Conservation (phyloP, 2,113 vertebrate species). For the Sinocyclocheilus anshuiensis region DNA sequence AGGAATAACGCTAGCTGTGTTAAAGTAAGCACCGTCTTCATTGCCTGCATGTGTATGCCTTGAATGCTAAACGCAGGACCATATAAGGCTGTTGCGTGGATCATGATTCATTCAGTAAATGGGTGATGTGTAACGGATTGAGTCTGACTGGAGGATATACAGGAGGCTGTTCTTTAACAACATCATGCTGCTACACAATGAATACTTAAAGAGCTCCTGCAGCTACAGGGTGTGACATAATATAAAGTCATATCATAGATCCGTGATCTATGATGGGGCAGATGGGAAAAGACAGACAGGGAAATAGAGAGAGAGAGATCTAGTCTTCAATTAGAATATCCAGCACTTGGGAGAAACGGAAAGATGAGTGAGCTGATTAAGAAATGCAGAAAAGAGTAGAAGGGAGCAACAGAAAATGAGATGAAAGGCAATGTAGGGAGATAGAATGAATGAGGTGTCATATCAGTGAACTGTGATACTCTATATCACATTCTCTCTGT, state of each 20-base stretch:
- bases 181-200: conserved; percentile 23
- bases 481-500: conserved; percentile 11
- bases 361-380: conserved; percentile 45
- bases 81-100: conserved; percentile 1
- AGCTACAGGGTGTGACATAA: conserved; percentile 52
- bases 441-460: conserved; percentile 42
- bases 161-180: conserved; percentile 31
- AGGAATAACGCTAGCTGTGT: conserved; percentile 65
- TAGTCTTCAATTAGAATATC: conserved; percentile 57
- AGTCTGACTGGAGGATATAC: conserved; percentile 23
- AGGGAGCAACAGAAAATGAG: conserved; percentile 42
- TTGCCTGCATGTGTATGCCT: conserved; percentile 9
- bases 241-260: conserved; percentile 66
- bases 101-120: conserved; percentile 27
- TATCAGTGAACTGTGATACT: conserved; percentile 33
- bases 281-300: conserved; percentile 42
- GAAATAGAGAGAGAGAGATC: conserved; percentile 43
- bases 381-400: conserved; percentile 32
- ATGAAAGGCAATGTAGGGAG: conserved; percentile 19
- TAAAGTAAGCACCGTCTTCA: not conserved
- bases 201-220: conserved; percentile 41
- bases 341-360: conserved; percentile 47
- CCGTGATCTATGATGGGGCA: conserved; percentile 62
- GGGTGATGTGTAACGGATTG: conserved; percentile 12
- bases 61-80: not conserved